Base-by-base conservation (phyloP, 2,888 invertebrate genomes). In the Cantharis nigra region DNA sequence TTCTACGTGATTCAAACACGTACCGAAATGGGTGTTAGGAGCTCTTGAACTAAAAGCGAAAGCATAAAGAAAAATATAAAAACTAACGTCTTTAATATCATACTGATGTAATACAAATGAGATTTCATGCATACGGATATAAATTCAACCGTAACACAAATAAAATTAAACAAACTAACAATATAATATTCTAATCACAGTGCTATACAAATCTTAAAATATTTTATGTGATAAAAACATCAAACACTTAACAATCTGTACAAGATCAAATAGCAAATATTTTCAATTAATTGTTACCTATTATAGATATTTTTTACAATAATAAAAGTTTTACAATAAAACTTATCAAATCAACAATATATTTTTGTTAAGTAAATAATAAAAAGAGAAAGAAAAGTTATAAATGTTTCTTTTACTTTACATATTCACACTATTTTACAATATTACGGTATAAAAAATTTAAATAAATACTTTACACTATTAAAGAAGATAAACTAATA, bases 71-170 rank as follows among this genome's bases (percentile, higher is more conserved):
- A 11, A 10, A 63, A 71, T 73, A 28, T 82, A 84, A 85, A 85
- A 85, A 85, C 85, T 85, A 85, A 85, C 85, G 85, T 84, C 82
- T 83, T 85, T 84, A 84, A 83, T 83, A 83, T 83, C 71, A 79
- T 78, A 78, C 75, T 78, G 78, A 81, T 81, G 76, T 80, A 80
- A 83, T 85, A 83, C 83, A 82, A 83, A 84, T 82, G 79, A 84
- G 81, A 81, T 77, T 79, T 78, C 78, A 85, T 86, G 80, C 86
- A 84, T 84, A 85, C 79, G 78, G 79, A 83, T 82, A 83, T 81
- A 74, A 79, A 77, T 73, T 65, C 78, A 18, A 30, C 49, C 63
- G 28, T 64, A 67, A 30, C 62, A 74, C 65, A 69, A n/a, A 72
- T 76, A 69, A 74, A 81, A 79, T 49, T 79, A 82, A 82, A 82